Evolutionary conservation across 1,140 invertebrate genomes (phyloP).

Genomic region (Holotrichia oblita): DNA sequence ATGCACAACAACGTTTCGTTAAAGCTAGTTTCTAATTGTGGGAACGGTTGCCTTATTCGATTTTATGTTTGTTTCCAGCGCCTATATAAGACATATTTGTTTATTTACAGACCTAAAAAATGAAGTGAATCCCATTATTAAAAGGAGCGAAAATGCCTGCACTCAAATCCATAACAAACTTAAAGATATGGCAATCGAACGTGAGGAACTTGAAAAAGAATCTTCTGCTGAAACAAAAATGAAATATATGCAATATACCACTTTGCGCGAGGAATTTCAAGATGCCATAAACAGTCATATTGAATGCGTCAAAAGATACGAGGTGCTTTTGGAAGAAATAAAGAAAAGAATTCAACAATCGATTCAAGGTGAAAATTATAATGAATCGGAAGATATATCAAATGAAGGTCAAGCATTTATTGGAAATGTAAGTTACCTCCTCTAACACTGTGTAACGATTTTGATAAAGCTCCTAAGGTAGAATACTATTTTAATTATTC

Average conservation of each 20-base stretch:
- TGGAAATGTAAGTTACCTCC: constrained; percentile 52
- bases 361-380: constrained; percentile 13
- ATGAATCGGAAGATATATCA: background rate
- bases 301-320: constrained; percentile 49
- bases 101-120: constrained; percentile 50
- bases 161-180: constrained; percentile 49
- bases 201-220: constrained; percentile 43
- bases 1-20: too few species aligned
- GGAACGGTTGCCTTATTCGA: too few species aligned
- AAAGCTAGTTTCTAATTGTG: too few species aligned
- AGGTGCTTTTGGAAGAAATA: constrained; percentile 48
- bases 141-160: constrained; percentile 51
- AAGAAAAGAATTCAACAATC: constrained; percentile 31
- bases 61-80: too few species aligned
- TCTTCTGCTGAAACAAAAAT: constrained; percentile 50
- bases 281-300: constrained; percentile 50
- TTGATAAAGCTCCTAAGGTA: background rate
- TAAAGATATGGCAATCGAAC: constrained; percentile 52
- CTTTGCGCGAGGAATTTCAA: constrained; percentile 50
- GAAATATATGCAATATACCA: constrained; percentile 54
- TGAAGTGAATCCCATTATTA: constrained; percentile 50
- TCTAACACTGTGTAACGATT: background rate
- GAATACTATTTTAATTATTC: constrained; percentile 44
- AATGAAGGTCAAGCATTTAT: constrained; percentile 53
- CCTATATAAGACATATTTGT: too few species aligned